Base-by-base conservation (phyloP, 1,140 invertebrate genomes). In the Stenopsyche tienmushanensis region DNA sequence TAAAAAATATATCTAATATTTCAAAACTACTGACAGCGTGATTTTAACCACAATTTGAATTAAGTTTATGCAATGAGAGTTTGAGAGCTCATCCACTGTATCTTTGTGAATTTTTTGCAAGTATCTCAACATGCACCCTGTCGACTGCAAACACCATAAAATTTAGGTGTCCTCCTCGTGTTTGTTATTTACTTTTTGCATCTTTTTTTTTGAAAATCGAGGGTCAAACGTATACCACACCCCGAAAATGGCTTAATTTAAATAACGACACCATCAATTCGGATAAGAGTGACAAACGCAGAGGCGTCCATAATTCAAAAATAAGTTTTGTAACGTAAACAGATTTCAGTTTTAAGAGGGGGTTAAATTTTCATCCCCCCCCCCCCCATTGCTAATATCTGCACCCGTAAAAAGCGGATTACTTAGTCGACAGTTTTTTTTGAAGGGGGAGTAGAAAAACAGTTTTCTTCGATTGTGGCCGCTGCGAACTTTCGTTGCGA, bases 221-320 rank as follows among this genome's bases (percentile, higher is more conserved):
- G n/a, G n/a, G n/a, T n/a, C n/a, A 34, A 34, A 34, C 5, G 5
- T 34, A 34, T 7, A 34, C 5, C 29, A 34, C 29, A 13, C 5
- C 29, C 5, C 13, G 29, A 34, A 34, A 34, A 34, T 34, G 29
- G 29, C 34, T 42, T 58, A 58, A 47, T 59, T 65, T 49, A 55
- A 65, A 58, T 65, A 65, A 66, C 49, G 45, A 59, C 64, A 41
- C 64, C 64, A 66, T 66, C 52, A 60, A 59, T 66, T 26, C 18
- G 59, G 59, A 59, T 63, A 47, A 67, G 44, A 21, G 50, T 60
- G 55, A 62, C 62, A 64, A 50, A 64, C 55, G 55, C 39, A 50
- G 54, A 50, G 34, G 47, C 45, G 42, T 24, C 34, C 54, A 44
- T 67, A 63, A 64, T 67, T 67, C 62, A 67, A 64, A 67, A 58